Evolutionary conservation across 2,888 invertebrate genomes (phyloP).

Genomic region (Pammene fasciana): DNA sequence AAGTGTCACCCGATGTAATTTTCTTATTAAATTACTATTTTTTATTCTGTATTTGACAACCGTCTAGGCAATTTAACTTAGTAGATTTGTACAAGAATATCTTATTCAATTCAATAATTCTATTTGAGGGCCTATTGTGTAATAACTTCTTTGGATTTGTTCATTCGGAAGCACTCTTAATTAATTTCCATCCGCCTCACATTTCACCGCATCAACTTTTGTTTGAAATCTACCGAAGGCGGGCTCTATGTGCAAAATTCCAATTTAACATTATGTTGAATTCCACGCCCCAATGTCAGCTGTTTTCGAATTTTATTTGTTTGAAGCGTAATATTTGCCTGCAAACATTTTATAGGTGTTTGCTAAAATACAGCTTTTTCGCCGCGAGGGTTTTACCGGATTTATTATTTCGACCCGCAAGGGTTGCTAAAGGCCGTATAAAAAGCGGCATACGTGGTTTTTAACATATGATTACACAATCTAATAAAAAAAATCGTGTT

Average conservation of each 20-base stretch:
- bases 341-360: constrained; percentile 32
- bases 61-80: too few relatives aligned
- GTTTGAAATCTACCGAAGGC: constrained; percentile 24
- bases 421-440: background rate
- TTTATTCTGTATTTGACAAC: too few relatives aligned
- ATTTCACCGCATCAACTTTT: constrained; percentile 26
- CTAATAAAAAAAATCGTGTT: background rate
- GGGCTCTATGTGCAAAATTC: constrained; percentile 22
- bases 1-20: too few relatives aligned
- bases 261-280: constrained; percentile 37
- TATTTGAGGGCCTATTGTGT: background rate
- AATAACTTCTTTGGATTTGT: constrained; percentile 15
- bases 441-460: background rate
- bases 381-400: constrained; percentile 27
- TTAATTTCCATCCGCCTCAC: constrained; percentile 27
- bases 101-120: too few relatives aligned
- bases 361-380: constrained; percentile 28
- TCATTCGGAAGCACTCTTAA: constrained; percentile 32
- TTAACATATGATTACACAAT: background rate
- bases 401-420: constrained; percentile 23
- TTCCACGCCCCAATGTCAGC: constrained; percentile 29
- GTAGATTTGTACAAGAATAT: too few relatives aligned
- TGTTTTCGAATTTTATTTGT: constrained; percentile 36
- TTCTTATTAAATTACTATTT: too few relatives aligned
- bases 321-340: constrained; percentile 23